A percentile compares a stretch with the other conserved stretches of the same genome.
Evolutionary conservation across 2,888 invertebrate species (phyloP).

Genomic region (Lucinisca nassula): DNA sequence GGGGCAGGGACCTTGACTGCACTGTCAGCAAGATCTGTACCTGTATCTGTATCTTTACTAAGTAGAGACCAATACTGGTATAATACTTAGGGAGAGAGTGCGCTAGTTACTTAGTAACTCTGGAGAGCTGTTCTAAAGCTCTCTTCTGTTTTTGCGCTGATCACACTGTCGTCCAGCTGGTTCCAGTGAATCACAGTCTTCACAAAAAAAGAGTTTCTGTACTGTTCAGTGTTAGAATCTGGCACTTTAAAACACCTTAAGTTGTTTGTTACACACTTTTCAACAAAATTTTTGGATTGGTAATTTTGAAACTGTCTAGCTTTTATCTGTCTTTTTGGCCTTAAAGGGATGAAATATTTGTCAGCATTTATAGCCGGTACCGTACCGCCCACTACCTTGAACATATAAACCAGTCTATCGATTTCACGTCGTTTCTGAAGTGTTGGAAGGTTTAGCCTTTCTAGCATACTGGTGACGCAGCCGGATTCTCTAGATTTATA

Average conservation of each 20-base stretch:
- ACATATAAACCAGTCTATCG: neutral
- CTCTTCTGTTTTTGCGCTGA: too few species aligned
- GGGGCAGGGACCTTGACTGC: too few species aligned
- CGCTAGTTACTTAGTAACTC: neutral
- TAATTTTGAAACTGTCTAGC: neutral
- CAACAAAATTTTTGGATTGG: neutral
- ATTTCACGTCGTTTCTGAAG: neutral
- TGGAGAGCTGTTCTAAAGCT: neutral
- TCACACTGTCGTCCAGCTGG: neutral
- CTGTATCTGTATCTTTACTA: neutral
- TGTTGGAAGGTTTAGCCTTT: neutral
- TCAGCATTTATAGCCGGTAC: too few species aligned
- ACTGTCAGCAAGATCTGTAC: too few species aligned
- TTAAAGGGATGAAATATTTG: neutral
- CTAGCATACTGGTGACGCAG: neutral
- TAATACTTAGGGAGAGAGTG: neutral
- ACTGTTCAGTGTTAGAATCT: too few species aligned
- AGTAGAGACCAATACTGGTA: conserved; percentile 11
- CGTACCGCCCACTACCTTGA: neutral
- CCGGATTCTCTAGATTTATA: too few species aligned
- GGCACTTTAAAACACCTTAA: neutral
- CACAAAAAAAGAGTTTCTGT: too few species aligned
- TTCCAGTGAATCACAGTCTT: too few species aligned
- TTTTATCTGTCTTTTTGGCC: neutral
- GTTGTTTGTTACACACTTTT: neutral